Evolutionary conservation across 2,888 invertebrate genomes (phyloP).

Genomic region (Mechanitis mazaeus): DNA sequence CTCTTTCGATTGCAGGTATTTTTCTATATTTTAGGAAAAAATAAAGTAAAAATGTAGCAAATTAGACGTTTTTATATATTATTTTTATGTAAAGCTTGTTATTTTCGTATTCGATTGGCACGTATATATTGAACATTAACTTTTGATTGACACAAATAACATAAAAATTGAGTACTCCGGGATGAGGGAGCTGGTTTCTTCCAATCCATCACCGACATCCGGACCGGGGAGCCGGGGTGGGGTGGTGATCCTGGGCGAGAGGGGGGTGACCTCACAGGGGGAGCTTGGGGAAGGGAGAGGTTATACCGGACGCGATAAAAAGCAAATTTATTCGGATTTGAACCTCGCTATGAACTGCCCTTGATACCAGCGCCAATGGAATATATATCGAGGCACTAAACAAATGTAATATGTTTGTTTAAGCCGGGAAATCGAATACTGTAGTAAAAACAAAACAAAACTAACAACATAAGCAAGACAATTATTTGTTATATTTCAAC

Average conservation of each 20-base stretch:
- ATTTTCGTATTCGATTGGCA: background rate
- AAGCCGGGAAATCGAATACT: slow-evolving; percentile 12
- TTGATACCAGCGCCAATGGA: slow-evolving; percentile 17
- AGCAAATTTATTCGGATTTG: slow-evolving; percentile 30
- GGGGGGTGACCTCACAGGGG: background rate
- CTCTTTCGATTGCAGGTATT: too few relatives aligned
- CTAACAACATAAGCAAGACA: background rate
- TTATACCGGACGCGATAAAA: slow-evolving; percentile 29
- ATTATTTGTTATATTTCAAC: background rate
- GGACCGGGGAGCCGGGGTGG: slow-evolving; percentile 14
- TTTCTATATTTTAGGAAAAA: too few relatives aligned
- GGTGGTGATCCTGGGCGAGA: slow-evolving; percentile 1
- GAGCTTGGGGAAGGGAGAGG: slow-evolving; percentile 7
- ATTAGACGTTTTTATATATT: too few relatives aligned
- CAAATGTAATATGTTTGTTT: slow-evolving; percentile 17
- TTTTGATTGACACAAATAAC: slow-evolving; percentile 17
- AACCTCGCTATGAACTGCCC: slow-evolving; percentile 18
- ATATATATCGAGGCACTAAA: slow-evolving; percentile 16
- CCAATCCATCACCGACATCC: slow-evolving; percentile 21
- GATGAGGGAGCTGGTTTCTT: slow-evolving; percentile 12
- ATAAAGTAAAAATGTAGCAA: too few relatives aligned
- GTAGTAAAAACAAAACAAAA: slow-evolving; percentile 5
- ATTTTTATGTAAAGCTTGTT: background rate
- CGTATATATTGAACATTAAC: background rate
- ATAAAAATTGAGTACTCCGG: slow-evolving; percentile 17